A percentile compares a stretch with the other conserved stretches of the same genome.
Evolutionary conservation across 2,113 vertebrate species (phyloP).

Genomic region (Toxotes chatareus): DNA sequence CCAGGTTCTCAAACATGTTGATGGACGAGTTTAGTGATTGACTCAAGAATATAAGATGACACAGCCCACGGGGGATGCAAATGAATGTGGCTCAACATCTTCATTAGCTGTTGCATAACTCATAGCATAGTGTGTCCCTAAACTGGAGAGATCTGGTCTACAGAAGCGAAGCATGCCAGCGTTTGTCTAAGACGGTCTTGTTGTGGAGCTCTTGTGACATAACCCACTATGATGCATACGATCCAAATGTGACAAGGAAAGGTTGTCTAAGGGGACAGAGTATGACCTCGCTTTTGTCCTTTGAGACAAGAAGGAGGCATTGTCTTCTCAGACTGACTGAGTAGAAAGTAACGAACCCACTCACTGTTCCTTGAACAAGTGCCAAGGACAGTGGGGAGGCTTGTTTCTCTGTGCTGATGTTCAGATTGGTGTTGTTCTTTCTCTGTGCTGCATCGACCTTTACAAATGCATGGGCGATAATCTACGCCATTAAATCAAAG

Average conservation of each 20-base stretch:
- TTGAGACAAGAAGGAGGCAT: conserved; percentile 48
- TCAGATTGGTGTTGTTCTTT: conserved; percentile 52
- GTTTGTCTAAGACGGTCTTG: conserved; percentile 19
- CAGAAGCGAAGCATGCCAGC: conserved; percentile 3
- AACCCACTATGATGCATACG: conserved; percentile 54
- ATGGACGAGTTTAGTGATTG: neutral
- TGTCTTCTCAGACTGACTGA: conserved; percentile 62
- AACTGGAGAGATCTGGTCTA: conserved; percentile 9
- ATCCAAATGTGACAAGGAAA: conserved; percentile 58
- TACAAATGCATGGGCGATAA: conserved; percentile 53
- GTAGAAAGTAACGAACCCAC: conserved; percentile 75
- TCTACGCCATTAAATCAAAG: conserved; percentile 67
- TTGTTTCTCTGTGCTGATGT: conserved; percentile 55
- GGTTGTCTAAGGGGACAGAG: conserved; percentile 59
- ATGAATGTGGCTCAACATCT: neutral
- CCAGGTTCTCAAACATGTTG: neutral
- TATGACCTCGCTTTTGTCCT: conserved; percentile 61
- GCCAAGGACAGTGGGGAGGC: conserved; percentile 63
- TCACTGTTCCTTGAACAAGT: conserved; percentile 63
- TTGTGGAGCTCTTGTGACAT: conserved; percentile 60
- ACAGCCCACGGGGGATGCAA: neutral
- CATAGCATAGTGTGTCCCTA: neutral
- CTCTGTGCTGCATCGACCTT: conserved; percentile 60
- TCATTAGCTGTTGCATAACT: conserved; percentile 14
- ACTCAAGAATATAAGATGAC: neutral